These are phyloP conservation scores for Reinhardtius hippoglossoides DNA, from an alignment of 2,113 vertebrate genomes.

Conservation along the genomic window DNA sequence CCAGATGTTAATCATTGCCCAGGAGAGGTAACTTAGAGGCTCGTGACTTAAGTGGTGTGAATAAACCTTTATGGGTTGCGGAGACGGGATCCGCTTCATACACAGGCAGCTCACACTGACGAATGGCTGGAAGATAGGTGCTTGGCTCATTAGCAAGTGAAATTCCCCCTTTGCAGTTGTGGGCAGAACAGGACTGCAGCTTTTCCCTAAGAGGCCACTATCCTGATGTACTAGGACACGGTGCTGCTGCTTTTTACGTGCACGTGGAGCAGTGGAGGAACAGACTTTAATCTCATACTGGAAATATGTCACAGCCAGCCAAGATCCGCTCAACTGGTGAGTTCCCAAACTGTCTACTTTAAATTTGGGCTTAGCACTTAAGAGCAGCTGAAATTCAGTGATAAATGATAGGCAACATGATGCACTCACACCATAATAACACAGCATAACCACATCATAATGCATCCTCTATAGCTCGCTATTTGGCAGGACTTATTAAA, in stretches of 20 bases:
- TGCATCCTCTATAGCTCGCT: constrained; percentile 39
- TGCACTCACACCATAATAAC: constrained; percentile 57
- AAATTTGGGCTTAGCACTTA: constrained; percentile 31
- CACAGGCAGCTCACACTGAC: constrained; percentile 44
- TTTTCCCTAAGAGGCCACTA: constrained; percentile 46
- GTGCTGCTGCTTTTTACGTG: constrained; percentile 20
- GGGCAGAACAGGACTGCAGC: constrained; percentile 24
- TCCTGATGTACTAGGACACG: constrained; percentile 10
- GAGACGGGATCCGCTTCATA: constrained; percentile 56
- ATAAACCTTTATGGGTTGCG: constrained; percentile 53
- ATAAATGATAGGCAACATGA: constrained; percentile 59
- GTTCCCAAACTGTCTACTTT: constrained; percentile 55
- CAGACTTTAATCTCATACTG: constrained; percentile 54
- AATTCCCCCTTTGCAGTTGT: constrained; percentile 58
- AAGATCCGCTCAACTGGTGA: constrained; percentile 58
- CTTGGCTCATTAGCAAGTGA: constrained; percentile 74
- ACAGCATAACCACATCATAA: constrained; percentile 61
- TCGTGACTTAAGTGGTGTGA: constrained; percentile 25
- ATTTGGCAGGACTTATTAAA: constrained; percentile 68
- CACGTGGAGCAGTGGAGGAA: constrained; percentile 26
- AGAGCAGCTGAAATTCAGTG: constrained; percentile 51
- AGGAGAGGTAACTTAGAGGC: constrained; percentile 19
- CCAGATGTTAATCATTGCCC: constrained; percentile 39
- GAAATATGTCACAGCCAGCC: constrained; percentile 56
- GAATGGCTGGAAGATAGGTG: constrained; percentile 56